Conservation (phyloP, 2,113 vertebrate genomes). For the Prinia subflava region DNA sequence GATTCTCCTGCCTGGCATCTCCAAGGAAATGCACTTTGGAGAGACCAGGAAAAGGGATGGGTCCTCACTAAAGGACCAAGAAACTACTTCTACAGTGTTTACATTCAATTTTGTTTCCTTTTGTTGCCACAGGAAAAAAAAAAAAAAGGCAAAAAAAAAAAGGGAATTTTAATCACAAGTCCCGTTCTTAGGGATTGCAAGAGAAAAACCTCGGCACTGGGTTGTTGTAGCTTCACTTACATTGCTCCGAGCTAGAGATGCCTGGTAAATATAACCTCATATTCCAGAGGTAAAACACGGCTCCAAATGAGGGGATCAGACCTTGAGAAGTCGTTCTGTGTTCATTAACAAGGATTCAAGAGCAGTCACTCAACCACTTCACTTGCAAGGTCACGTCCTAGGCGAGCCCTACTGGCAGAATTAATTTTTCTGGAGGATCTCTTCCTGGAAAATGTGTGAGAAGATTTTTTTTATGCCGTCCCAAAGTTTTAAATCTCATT, state of each 20-base stretch:
- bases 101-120: background rate
- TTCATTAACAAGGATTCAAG: background rate
- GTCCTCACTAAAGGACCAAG: too few species aligned
- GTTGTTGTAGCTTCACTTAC: background rate
- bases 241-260: background rate
- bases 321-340: background rate
- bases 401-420: background rate
- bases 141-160: fast-evolving
- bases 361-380: background rate
- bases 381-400: background rate
- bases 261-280: background rate
- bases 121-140: background rate
- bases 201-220: background rate
- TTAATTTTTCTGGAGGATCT: background rate
- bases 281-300: background rate
- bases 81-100: background rate
- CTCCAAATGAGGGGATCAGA: background rate
- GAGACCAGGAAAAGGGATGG: background rate
- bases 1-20: background rate
- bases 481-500: background rate
- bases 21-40: background rate
- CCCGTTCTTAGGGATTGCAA: background rate
- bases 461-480: background rate
- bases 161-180: background rate
- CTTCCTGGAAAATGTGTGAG: background rate